Evolutionary conservation across 2,113 vertebrate species (phyloP).

Genomic region (Stomatorhinus ivindoensis): DNA sequence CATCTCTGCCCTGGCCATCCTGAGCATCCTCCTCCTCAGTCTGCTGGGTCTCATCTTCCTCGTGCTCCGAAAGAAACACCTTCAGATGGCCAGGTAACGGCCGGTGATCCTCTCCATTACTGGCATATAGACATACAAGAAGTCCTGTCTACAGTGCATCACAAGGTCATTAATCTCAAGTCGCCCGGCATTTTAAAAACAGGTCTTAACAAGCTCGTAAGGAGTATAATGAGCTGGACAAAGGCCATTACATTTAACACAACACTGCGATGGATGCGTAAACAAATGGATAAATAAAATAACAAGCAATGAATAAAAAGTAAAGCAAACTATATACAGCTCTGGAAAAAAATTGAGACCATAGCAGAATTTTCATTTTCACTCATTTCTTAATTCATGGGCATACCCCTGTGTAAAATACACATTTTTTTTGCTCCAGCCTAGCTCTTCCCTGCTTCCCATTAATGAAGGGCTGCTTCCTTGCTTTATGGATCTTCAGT

Average conservation of each 20-base stretch:
- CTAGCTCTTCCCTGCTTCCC: too few species aligned
- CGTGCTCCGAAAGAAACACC: constrained; percentile 82
- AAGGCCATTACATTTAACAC: neutral
- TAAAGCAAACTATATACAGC: neutral
- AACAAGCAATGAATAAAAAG: neutral
- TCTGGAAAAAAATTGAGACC: too few species aligned
- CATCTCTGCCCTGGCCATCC: constrained; percentile 80
- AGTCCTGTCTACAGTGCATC: neutral
- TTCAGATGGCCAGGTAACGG: constrained; percentile 78
- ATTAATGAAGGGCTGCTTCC: too few species aligned
- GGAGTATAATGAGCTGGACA: neutral
- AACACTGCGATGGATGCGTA: neutral
- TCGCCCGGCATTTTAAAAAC: neutral
- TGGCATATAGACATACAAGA: neutral
- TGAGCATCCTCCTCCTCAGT: constrained; percentile 80
- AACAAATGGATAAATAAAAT: neutral
- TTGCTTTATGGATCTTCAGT: too few species aligned
- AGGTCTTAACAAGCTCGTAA: neutral
- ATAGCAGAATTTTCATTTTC: too few species aligned
- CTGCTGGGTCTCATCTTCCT: constrained; percentile 81
- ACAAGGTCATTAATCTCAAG: neutral
- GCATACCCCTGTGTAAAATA: too few species aligned
- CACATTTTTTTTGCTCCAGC: too few species aligned
- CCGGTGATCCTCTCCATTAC: neutral
- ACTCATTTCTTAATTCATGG: too few species aligned